Evolutionary conservation across 30 jellyfish, hydroid and myxozoan genomes (phyloP).

Genomic region (Aurelia aurita complex sp. Pacific): DNA sequence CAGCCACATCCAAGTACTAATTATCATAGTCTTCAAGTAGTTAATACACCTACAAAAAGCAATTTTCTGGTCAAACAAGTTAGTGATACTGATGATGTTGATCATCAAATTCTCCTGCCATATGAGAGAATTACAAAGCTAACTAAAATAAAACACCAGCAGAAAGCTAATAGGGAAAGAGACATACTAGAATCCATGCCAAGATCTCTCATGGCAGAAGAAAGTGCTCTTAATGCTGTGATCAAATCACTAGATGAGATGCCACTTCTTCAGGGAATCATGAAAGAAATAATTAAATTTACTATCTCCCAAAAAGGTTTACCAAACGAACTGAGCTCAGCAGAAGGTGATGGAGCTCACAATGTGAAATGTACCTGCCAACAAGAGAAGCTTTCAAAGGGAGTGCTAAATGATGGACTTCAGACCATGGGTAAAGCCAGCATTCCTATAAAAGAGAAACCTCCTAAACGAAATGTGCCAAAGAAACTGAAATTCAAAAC

Average conservation of each 20-base stretch:
- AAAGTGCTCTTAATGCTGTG: neutral
- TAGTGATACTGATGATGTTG: no score
- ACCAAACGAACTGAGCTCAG: neutral
- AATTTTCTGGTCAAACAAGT: no score
- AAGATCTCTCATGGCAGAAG: neutral
- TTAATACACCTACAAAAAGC: no score
- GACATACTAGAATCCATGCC: no score
- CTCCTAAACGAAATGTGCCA: neutral
- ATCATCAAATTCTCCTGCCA: no score
- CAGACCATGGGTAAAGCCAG: neutral
- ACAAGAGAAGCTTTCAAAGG: neutral
- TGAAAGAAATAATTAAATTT: slow-evolving; percentile 41
- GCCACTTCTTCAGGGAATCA: slow-evolving; percentile 57
- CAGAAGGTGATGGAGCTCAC: neutral
- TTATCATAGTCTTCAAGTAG: no score
- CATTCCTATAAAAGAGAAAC: neutral
- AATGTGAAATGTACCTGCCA: neutral
- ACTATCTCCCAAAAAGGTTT: neutral
- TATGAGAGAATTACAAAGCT: no score
- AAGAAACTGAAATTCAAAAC: slow-evolving; percentile 36
- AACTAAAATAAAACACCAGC: no score
- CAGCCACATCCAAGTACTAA: no score
- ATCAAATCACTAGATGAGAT: slow-evolving; percentile 21
- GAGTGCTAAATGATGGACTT: neutral
- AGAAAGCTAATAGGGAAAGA: no score